Percentiles rank a stretch among this genome's conserved stretches.
Evolutionary conservation across 1,140 invertebrate genomes (phyloP).

Genomic region (Ptiloglossa arizonensis): DNA sequence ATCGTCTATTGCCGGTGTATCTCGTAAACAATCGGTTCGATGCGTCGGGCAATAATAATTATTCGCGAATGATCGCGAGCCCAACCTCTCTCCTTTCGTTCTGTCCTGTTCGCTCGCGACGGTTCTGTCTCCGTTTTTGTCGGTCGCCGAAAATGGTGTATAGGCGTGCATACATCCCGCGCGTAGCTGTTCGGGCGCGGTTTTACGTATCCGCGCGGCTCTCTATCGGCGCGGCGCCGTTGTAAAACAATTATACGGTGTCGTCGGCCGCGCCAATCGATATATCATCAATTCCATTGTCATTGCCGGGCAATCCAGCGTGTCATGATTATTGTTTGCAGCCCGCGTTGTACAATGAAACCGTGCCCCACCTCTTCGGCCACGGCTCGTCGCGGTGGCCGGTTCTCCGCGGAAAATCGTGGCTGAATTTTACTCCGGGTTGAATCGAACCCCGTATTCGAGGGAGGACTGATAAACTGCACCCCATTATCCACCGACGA

Average conservation of each 20-base stretch:
- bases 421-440: conserved; percentile 29
- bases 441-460: not conserved
- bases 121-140: conserved; percentile 36
- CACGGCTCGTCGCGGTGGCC: not conserved
- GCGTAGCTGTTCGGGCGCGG: conserved; percentile 46
- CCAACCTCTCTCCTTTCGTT: no score
- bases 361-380: conserved; percentile 10
- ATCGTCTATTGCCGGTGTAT: no score
- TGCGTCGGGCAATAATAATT: conserved; percentile 53
- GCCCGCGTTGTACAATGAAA: conserved; percentile 72
- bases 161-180: conserved; percentile 48
- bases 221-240: conserved; percentile 62
- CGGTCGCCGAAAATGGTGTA: conserved; percentile 27
- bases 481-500: conserved; percentile 70
- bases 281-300: conserved; percentile 78
- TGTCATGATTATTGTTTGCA: conserved; percentile 78
- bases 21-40: conserved; percentile 52
- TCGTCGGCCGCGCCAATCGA: conserved; percentile 69
- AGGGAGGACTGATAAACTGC: conserved; percentile 67
- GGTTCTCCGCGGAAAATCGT: conserved; percentile 48
- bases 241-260: conserved; percentile 77
- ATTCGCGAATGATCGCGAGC: conserved; percentile 42
- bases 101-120: no score
- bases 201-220: conserved; percentile 57
- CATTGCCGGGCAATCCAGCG: conserved; percentile 74